phyloP scores from a whole-genome alignment of 2,888 invertebrate genomes.

The Drosophila falleni region DNA sequence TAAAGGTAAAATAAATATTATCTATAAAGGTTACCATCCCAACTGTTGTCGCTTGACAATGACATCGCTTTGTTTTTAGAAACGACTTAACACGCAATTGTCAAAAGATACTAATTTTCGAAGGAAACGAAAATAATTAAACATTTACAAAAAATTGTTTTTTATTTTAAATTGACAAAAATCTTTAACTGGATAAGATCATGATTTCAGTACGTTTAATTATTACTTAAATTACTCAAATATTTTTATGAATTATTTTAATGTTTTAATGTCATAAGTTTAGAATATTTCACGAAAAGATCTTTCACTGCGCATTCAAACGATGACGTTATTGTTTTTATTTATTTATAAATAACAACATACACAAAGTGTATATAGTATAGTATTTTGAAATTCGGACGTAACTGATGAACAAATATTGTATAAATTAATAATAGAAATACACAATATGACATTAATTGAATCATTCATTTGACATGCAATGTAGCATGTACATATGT shows the following conservation, averaged over 20 bases:
- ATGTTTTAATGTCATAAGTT: constrained; percentile 4
- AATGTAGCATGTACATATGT: constrained; percentile 6
- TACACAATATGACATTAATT: constrained; percentile 9
- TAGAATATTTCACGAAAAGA: not conserved
- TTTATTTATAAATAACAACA: constrained; percentile 13
- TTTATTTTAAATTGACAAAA: not conserved
- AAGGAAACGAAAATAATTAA: not conserved
- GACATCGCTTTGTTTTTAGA: not conserved
- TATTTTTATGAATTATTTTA: not conserved
- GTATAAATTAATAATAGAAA: constrained; percentile 9
- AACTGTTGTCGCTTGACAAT: not conserved
- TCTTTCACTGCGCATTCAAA: not conserved
- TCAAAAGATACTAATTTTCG: not conserved
- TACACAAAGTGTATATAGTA: not conserved
- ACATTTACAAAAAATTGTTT: not conserved
- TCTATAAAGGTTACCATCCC: not conserved
- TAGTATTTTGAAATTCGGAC: constrained; percentile 35
- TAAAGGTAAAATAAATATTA: not conserved
- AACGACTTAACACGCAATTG: not conserved
- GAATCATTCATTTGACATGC: constrained; percentile 30
- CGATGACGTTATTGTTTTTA: constrained; percentile 25
- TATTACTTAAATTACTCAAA: not conserved
- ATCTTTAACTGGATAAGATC: not conserved
- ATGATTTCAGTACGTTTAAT: not conserved
- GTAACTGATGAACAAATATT: constrained; percentile 36